These are phyloP conservation scores for Eunapius fragilis DNA, from an alignment of 37 sponge, comb jelly and placozoan genomes.

Conservation along the genomic window DNA sequence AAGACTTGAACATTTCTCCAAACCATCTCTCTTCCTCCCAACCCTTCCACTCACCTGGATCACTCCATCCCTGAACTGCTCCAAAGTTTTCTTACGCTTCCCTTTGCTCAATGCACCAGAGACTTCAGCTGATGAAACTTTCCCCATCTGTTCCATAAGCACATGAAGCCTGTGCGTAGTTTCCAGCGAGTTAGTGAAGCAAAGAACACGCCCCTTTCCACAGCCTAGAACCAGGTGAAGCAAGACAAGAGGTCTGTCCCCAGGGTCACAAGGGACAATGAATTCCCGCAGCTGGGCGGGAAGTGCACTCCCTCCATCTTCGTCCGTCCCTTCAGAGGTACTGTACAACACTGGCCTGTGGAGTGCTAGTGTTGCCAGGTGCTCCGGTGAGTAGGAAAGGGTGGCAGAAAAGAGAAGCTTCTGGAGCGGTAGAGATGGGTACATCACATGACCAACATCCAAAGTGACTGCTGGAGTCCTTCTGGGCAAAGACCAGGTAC, in stretches of 20 bases:
- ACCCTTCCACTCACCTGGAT: constrained; percentile 28
- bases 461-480: not conserved
- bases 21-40: not conserved
- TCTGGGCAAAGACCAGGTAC: not conserved
- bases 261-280: constrained; percentile 27
- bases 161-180: constrained; percentile 60
- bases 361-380: constrained; percentile 74
- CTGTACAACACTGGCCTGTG: constrained; percentile 79
- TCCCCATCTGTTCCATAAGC: constrained; percentile 52
- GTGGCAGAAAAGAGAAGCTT: constrained; percentile 98
- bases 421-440: constrained; percentile 35
- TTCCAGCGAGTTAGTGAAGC: constrained; percentile 89
- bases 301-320: not conserved
- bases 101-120: constrained; percentile 53
- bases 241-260: constrained; percentile 79
- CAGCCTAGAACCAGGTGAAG: constrained; percentile 49
- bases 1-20: not conserved
- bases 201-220: constrained; percentile 55
- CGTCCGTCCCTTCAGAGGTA: not conserved
- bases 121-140: constrained; percentile 67
- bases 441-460: not conserved
- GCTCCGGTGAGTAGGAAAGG: constrained; percentile 87
- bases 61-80: constrained; percentile 57
- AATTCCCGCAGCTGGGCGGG: constrained; percentile 46
- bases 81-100: constrained; percentile 58